A percentile compares a stretch with the other conserved stretches of the same genome.
phyloP scores from a whole-genome alignment of 1,140 invertebrate species.

The Pogonomyrmex californicus region DNA sequence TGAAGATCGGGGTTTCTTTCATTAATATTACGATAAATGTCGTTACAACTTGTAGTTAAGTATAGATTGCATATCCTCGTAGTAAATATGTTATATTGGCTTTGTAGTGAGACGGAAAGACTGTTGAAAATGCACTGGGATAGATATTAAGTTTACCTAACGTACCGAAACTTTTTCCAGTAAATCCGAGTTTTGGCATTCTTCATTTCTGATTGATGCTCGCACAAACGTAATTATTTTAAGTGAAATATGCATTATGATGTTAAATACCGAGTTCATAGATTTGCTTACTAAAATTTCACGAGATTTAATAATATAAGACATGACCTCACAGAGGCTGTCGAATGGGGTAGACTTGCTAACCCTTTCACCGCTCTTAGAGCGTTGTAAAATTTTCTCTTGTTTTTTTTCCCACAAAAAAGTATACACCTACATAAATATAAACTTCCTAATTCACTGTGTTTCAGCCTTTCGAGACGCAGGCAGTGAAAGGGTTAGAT shows the following conservation, averaged over 20 bases:
- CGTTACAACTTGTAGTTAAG: conserved; percentile 67
- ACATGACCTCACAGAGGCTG: conserved; percentile 76
- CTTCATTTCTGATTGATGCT: conserved; percentile 64
- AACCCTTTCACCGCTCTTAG: conserved; percentile 75
- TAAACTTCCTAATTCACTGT: conserved; percentile 70
- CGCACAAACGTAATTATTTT: conserved; percentile 36
- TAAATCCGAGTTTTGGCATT: conserved; percentile 44
- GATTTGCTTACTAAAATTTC: conserved; percentile 67
- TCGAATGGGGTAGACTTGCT: conserved; percentile 67
- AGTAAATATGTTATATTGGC: conserved; percentile 60
- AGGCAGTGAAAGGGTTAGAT: conserved; percentile 78
- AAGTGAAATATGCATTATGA: conserved; percentile 46
- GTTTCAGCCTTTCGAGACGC: conserved; percentile 75
- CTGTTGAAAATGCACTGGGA: conserved; percentile 65
- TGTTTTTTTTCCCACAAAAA: conserved; percentile 56
- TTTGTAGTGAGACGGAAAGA: conserved; percentile 63
- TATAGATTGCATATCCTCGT: conserved; percentile 67
- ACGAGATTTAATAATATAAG: conserved; percentile 50
- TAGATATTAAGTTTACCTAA: conserved; percentile 58
- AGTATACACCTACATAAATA: conserved; percentile 69
- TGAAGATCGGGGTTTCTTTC: conserved; percentile 54
- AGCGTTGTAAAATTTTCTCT: conserved; percentile 61
- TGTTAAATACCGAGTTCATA: conserved; percentile 48
- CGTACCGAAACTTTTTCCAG: conserved; percentile 59
- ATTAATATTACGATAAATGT: conserved; percentile 68